These are phyloP conservation scores for Caenorhabditis drosophilae DNA, from an alignment of 2,888 invertebrate genomes.

Conservation along the genomic window DNA sequence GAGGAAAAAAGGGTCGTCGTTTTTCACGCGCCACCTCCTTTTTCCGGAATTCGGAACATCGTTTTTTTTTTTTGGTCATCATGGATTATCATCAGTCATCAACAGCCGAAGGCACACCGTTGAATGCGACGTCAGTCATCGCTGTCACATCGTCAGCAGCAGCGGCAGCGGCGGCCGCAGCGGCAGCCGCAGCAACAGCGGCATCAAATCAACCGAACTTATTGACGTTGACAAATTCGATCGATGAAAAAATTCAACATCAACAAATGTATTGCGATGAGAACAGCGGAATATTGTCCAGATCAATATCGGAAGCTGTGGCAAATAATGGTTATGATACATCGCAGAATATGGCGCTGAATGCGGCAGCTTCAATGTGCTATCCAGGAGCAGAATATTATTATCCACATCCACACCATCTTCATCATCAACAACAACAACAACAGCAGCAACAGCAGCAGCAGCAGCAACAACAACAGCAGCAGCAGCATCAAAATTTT, in stretches of 20 bases:
- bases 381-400: conserved; percentile 18
- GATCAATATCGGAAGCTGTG: too few species aligned
- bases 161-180: conserved; percentile 18
- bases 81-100: conserved; percentile 33
- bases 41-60: too few species aligned
- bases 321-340: conserved; percentile 13
- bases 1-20: too few species aligned
- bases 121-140: too few species aligned
- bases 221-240: background rate
- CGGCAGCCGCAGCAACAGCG: conserved; percentile 1
- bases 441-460: too few species aligned
- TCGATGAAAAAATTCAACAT: too few species aligned
- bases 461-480: too few species aligned
- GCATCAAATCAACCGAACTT: background rate
- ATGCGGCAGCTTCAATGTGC: conserved; percentile 22
- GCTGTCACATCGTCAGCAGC: conserved; percentile 6
- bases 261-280: too few species aligned
- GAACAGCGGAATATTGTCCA: too few species aligned
- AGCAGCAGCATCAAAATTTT: too few species aligned
- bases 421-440: conserved; percentile 8
- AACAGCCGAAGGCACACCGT: too few species aligned
- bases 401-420: conserved; percentile 15
- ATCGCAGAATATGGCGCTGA: conserved; percentile 9
- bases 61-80: background rate
- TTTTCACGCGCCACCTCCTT: conserved; percentile 13